phyloP scores from a whole-genome alignment of 1,140 invertebrate species.

The Bombus haemorrhoidalis region DNA sequence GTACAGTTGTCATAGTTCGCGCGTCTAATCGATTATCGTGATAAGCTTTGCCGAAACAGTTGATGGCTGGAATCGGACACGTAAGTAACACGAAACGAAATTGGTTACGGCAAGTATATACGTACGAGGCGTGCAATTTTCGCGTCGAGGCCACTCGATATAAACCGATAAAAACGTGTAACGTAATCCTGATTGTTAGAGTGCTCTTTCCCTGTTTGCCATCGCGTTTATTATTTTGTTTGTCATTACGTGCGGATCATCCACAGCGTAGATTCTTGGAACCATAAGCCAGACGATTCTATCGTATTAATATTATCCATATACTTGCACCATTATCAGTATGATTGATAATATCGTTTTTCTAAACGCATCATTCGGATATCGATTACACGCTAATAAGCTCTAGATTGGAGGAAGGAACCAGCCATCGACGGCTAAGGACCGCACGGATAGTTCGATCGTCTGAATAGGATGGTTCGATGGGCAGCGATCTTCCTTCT shows the following conservation, averaged over 20 bases:
- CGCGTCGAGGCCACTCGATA: conserved; percentile 49
- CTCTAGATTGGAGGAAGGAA: not conserved
- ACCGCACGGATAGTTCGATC: not conserved
- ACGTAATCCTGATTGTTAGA: conserved; percentile 72
- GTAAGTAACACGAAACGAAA: conserved; percentile 34
- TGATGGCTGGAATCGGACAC: not conserved
- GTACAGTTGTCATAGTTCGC: not conserved
- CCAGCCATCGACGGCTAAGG: not conserved
- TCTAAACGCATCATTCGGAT: no score
- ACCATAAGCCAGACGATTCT: conserved; percentile 12
- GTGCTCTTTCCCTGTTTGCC: conserved; percentile 29
- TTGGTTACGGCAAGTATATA: conserved; percentile 24
- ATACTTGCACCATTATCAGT: no score
- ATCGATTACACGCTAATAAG: no score
- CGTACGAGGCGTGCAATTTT: not conserved
- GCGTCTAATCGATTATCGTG: not conserved
- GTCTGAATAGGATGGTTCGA: conserved; percentile 1
- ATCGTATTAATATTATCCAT: not conserved
- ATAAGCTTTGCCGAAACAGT: not conserved
- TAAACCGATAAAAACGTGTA: conserved; percentile 68
- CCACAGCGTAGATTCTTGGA: not conserved
- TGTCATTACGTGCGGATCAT: no score
- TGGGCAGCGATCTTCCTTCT: not conserved
- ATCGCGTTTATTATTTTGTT: not conserved
- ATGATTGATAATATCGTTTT: no score